phyloP scores from a whole-genome alignment of 2,888 invertebrate species.

The Colostygia pectinataria region DNA sequence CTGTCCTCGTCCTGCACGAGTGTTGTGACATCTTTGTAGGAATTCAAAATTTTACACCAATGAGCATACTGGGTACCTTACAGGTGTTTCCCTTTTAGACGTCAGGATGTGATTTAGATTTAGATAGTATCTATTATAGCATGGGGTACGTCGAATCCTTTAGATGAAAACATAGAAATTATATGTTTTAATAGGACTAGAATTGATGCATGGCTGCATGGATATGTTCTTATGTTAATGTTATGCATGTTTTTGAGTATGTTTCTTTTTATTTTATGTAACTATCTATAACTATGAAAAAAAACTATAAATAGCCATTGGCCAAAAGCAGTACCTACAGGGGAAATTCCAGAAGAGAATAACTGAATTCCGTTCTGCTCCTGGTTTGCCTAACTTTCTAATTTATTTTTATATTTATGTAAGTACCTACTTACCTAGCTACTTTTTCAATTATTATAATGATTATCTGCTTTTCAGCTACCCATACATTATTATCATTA shows the following conservation, averaged over 20 bases:
- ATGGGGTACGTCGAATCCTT: constrained; percentile 50
- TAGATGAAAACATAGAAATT: constrained; percentile 34
- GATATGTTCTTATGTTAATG: neutral
- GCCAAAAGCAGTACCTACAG: neutral
- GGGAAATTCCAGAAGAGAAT: neutral
- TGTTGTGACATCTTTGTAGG: constrained; percentile 46
- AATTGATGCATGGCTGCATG: constrained; percentile 28
- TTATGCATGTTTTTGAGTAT: constrained; percentile 17
- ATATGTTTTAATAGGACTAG: constrained; percentile 23
- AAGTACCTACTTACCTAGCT: constrained; percentile 1
- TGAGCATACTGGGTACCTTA: constrained; percentile 71
- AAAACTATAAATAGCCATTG: neutral
- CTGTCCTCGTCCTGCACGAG: constrained; percentile 57
- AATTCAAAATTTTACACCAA: constrained; percentile 58
- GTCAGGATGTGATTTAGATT: constrained; percentile 55
- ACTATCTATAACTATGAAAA: neutral
- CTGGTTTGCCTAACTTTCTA: constrained; percentile 1
- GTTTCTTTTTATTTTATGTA: neutral
- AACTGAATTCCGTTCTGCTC: neutral
- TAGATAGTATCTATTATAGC: constrained; percentile 51
- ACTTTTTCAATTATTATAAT: constrained; percentile 1
- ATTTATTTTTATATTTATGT: constrained; percentile 14
- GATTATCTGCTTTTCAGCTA: constrained; percentile 30
- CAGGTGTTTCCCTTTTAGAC: constrained; percentile 55
- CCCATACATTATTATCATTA: constrained; percentile 18